Base-by-base conservation (phyloP, 2,797 vertebrate genomes). In the Sparus aurata region DNA sequence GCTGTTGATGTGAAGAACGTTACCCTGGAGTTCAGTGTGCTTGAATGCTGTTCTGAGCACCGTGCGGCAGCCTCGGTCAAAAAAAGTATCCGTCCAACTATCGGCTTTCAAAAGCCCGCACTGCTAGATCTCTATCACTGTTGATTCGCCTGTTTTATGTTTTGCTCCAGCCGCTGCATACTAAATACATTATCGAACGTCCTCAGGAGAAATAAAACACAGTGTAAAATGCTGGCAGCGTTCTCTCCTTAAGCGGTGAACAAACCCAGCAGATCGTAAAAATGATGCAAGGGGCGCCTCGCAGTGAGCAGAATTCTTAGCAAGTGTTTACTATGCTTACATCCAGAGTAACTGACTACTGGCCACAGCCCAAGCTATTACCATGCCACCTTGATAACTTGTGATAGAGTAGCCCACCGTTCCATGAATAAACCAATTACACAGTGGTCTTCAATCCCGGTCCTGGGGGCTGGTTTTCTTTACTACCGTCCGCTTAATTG, bases 371-470 rank as follows among this genome's bases (percentile, higher is more conserved):
- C 1, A 66, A 79, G 38, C 77, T 78, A 84, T 88, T 90, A 73
- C 79, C 82, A 83, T 65, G 74, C 83, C 83, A 87, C 85, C 86
- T 84, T 87, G 80, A 90, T 89, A 91, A 89, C 66, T 77, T 73
- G 77, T 86, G 86, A 91, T 86, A 41, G 80, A 87, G 84, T 78
- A 75, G 76, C 62, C 73, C 54, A 67, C 4, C 15, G 88, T 86
- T 68, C 80, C 71, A 84, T 66, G 81, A 91, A 90, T 89, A 86
- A 92, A 92, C 72, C 65, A 89, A 87, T 89, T 88, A 83, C 73
- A 84, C 70, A 71, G 77, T 65, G 69, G 77, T 89, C 85, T 85
- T 89, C 79, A 89, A 77, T 86, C 80, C 68, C 77, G 69, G 47
- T 74, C 58, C n/a, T 38, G 27, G 34, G 43, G 80, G 72, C 79